Evolutionary conservation across 2,888 invertebrate genomes (phyloP).

Genomic region (Fragum fragum): DNA sequence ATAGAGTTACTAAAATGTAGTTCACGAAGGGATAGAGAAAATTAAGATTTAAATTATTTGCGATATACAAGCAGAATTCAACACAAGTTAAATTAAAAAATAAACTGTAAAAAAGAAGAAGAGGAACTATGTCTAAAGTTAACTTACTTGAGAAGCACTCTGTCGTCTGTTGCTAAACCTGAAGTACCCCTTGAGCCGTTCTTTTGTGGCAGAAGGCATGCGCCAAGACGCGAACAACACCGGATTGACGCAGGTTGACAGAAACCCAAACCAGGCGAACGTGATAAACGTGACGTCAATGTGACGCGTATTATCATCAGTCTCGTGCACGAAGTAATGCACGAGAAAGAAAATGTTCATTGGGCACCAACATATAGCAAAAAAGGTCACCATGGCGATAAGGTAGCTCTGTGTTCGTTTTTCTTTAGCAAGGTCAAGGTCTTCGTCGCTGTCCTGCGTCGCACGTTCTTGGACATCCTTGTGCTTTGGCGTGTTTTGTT

Average conservation of each 20-base stretch:
- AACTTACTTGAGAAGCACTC: conserved; percentile 56
- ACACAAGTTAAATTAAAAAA: no score
- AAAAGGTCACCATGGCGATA: conserved; percentile 90
- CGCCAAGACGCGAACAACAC: conserved; percentile 90
- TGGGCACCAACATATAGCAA: conserved; percentile 91
- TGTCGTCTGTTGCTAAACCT: conserved; percentile 79
- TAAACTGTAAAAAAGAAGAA: no score
- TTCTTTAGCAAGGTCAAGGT: conserved; percentile 88
- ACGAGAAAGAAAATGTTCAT: conserved; percentile 90
- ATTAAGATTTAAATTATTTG: no score
- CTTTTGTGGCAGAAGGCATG: conserved; percentile 86
- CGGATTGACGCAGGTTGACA: conserved; percentile 91
- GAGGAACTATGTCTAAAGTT: no score
- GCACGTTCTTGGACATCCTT: conserved; percentile 64
- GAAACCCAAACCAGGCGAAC: conserved; percentile 91
- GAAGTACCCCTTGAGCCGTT: conserved; percentile 83
- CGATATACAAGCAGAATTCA: no score
- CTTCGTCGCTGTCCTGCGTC: conserved; percentile 81
- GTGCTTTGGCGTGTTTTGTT: conserved; percentile 8
- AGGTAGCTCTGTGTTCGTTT: conserved; percentile 91
- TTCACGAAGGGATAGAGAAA: no score
- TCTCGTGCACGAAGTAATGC: conserved; percentile 90
- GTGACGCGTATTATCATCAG: conserved; percentile 90
- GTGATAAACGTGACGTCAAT: conserved; percentile 91
- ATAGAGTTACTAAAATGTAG: no score